Percentiles rank a stretch among this genome's conserved stretches.
These are phyloP conservation scores for Lepidocolaptes lacrymiger DNA, from an alignment of 2,797 vertebrate genomes.

Conservation along the genomic window DNA sequence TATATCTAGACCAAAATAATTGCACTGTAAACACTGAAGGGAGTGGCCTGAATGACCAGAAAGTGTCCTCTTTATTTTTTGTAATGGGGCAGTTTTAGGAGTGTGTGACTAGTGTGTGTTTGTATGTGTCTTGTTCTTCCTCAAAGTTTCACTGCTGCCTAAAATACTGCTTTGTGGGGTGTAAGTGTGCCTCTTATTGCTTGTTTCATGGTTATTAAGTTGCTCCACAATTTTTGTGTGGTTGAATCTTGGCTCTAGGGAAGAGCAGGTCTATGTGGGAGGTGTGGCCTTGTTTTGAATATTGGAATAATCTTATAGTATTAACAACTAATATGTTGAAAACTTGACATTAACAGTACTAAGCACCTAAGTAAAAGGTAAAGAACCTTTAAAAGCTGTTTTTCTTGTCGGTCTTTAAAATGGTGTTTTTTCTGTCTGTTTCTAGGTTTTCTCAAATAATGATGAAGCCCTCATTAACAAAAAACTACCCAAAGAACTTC, in stretches of 20 bases:
- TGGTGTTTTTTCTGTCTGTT: not conserved
- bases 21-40: not conserved
- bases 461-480: conserved; percentile 97
- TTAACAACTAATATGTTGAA: not conserved
- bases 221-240: not conserved
- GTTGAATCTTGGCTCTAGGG: not conserved
- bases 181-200: not conserved
- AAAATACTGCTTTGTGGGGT: not conserved
- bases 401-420: not conserved
- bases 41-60: not conserved
- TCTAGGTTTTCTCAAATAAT: conserved; percentile 92
- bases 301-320: not conserved
- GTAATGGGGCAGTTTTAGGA: not conserved
- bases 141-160: not conserved
- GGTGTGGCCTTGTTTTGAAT: not conserved
- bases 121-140: not conserved
- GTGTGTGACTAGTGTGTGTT: not conserved
- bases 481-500: conserved; percentile 97
- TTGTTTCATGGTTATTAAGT: not conserved
- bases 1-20: not conserved
- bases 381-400: not conserved
- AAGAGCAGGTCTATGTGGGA: not conserved
- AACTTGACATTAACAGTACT: not conserved
- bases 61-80: not conserved
- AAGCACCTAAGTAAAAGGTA: not conserved